Conservation (phyloP, 2,888 invertebrate species). For the Junonia oenone region DNA sequence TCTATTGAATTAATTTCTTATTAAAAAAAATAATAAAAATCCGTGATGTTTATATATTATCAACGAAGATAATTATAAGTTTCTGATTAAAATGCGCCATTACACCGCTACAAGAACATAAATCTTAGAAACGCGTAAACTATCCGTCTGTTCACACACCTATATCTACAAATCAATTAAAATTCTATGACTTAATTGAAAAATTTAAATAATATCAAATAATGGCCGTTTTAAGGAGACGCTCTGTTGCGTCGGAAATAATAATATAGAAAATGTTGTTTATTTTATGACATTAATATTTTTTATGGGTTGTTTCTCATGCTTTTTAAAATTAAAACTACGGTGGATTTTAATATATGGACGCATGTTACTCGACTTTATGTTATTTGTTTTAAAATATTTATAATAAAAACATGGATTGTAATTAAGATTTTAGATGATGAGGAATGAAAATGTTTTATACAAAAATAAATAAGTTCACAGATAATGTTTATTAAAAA, state of each 20-base stretch:
- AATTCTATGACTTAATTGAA: constrained; percentile 52
- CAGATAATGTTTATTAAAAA: not conserved
- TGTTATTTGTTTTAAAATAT: not conserved
- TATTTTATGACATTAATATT: not conserved
- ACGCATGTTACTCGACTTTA: not conserved
- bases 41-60: not conserved
- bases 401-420: not conserved
- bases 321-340: not conserved
- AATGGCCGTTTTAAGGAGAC: constrained; percentile 25
- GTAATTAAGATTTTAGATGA: not conserved
- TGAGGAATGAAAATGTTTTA: not conserved
- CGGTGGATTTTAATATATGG: not conserved
- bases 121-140: constrained; percentile 18
- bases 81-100: constrained; percentile 23
- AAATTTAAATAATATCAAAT: constrained; percentile 45
- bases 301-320: not conserved
- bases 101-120: constrained; percentile 12
- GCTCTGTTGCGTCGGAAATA: not conserved
- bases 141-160: constrained; percentile 31
- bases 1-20: not conserved
- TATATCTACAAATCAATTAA: constrained; percentile 43
- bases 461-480: not conserved
- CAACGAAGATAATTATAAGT: constrained; percentile 5
- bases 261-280: not conserved
- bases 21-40: not conserved